phyloP scores from a whole-genome alignment of 1,140 invertebrate species.

The Fopius arisanus region DNA sequence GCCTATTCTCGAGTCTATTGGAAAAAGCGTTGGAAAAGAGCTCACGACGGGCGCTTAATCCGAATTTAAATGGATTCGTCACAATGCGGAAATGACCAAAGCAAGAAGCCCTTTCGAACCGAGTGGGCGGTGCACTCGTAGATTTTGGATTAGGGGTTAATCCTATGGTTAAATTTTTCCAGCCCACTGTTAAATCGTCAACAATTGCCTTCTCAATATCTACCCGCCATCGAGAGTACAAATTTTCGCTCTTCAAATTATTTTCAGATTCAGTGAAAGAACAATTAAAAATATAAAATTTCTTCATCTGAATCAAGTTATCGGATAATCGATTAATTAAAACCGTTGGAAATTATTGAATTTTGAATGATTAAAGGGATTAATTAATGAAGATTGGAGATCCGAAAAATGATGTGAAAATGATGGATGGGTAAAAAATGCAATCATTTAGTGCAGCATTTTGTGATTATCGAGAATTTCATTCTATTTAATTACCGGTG shows the following conservation, averaged over 20 bases:
- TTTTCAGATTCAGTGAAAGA: too few relatives aligned
- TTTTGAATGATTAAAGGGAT: too few relatives aligned
- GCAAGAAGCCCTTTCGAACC: not conserved
- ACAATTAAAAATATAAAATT: too few relatives aligned
- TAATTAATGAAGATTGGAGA: too few relatives aligned
- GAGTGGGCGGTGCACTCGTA: conserved; percentile 35
- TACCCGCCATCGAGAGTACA: too few relatives aligned
- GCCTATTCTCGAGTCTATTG: not conserved
- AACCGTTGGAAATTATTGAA: too few relatives aligned
- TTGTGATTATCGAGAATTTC: not conserved
- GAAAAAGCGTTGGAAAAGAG: conserved; percentile 7
- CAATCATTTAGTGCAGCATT: too few relatives aligned
- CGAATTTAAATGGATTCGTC: conserved; percentile 48
- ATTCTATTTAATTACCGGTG: not conserved
- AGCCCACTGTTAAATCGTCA: conserved; percentile 42
- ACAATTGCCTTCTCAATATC: conserved; percentile 30
- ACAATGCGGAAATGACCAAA: conserved; percentile 26
- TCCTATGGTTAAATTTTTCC: conserved; percentile 32
- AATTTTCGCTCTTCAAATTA: too few relatives aligned
- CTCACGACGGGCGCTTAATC: conserved; percentile 33
- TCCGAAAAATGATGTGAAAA: too few relatives aligned
- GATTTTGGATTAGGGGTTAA: conserved; percentile 36
- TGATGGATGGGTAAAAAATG: too few relatives aligned
- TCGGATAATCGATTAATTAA: too few relatives aligned
- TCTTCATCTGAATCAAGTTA: too few relatives aligned